Evolutionary conservation across 2,797 vertebrate genomes (phyloP).

Genomic region (Enteromius trimaculatus): DNA sequence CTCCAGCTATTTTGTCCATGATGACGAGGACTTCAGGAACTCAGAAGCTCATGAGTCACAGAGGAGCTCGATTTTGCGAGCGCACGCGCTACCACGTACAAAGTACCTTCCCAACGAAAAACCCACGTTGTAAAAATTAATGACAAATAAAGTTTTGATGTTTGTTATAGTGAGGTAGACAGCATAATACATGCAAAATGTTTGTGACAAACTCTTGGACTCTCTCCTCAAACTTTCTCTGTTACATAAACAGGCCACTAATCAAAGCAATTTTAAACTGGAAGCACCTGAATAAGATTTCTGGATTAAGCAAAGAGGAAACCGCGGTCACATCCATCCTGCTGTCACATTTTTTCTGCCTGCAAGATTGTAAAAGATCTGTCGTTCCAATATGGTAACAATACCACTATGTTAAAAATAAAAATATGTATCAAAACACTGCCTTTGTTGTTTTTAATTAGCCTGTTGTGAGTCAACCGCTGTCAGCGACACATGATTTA

Average conservation of each 20-base stretch:
- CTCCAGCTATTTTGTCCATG: not conserved
- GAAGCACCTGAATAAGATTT: constrained; percentile 14
- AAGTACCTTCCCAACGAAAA: not conserved
- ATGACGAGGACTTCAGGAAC: not conserved
- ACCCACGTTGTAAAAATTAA: not conserved
- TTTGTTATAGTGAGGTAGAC: not conserved
- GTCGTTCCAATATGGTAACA: not conserved
- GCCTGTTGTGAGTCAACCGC: not conserved
- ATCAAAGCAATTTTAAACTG: constrained; percentile 46
- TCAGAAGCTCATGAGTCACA: not conserved
- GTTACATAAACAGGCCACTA: constrained; percentile 51
- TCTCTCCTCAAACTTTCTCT: constrained; percentile 27
- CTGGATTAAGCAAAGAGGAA: constrained; percentile 41
- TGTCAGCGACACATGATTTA: not conserved
- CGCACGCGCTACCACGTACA: not conserved
- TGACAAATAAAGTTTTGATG: not conserved
- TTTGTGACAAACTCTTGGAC: constrained; percentile 36
- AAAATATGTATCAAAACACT: not conserved
- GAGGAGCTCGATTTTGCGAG: not conserved
- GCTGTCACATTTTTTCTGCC: constrained; percentile 40
- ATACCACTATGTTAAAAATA: not conserved
- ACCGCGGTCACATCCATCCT: constrained; percentile 35
- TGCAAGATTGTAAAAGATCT: not conserved
- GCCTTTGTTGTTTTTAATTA: not conserved
- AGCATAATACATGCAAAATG: not conserved